Evolutionary conservation across 2,888 invertebrate genomes (phyloP).

Genomic region (Leptinotarsa juncta): DNA sequence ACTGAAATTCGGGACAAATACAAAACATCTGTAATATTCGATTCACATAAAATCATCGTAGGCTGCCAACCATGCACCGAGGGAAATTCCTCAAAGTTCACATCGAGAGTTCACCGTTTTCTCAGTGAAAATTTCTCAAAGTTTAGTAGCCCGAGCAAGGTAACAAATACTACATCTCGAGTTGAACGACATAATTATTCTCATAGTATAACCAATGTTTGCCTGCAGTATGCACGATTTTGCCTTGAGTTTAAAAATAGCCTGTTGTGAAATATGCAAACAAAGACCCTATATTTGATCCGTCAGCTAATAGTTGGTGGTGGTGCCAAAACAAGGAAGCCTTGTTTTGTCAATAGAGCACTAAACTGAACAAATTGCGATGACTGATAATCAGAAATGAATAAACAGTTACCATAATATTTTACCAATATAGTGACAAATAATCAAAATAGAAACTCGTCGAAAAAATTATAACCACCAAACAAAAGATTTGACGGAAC

Average conservation of each 20-base stretch:
- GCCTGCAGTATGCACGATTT: constrained; percentile 39
- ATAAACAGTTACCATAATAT: no score
- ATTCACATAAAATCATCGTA: not conserved
- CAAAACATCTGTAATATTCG: not conserved
- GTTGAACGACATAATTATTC: constrained; percentile 51
- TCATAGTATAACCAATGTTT: constrained; percentile 37
- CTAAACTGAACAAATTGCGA: no score
- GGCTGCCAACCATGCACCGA: not conserved
- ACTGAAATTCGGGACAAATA: no score
- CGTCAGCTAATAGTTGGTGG: constrained; percentile 29
- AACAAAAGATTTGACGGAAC: no score
- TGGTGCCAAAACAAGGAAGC: constrained; percentile 36
- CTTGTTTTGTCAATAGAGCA: constrained; percentile 29
- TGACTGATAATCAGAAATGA: no score
- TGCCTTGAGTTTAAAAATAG: constrained; percentile 53
- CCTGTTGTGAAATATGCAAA: constrained; percentile 47
- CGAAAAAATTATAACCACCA: no score
- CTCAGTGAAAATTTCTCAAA: constrained; percentile 17
- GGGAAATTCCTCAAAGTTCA: constrained; percentile 14
- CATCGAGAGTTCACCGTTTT: constrained; percentile 1
- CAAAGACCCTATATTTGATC: constrained; percentile 47
- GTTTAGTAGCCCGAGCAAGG: constrained; percentile 44
- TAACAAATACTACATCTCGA: constrained; percentile 46
- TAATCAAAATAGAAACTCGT: no score
- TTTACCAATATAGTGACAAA: no score